These are phyloP conservation scores for Tenthredo notha DNA, from an alignment of 2,888 invertebrate genomes.

Conservation along the genomic window DNA sequence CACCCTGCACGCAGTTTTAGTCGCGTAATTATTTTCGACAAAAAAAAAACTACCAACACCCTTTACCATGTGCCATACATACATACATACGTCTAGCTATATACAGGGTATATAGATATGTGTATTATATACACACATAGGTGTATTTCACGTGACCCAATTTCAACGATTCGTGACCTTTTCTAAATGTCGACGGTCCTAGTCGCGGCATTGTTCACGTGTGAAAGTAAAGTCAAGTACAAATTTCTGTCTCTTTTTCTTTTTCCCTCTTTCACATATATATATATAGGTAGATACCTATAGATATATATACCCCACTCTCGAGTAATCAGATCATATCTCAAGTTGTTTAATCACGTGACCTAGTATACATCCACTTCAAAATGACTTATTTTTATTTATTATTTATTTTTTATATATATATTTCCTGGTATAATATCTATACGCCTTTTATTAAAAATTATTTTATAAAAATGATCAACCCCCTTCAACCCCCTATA, in stretches of 20 bases:
- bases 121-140: not conserved
- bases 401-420: no score
- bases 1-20: not conserved
- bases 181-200: constrained; percentile 24
- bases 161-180: constrained; percentile 35
- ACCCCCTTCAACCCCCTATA: no score
- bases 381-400: not conserved
- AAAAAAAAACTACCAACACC: not conserved
- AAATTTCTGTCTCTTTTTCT: not conserved
- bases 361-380: not conserved
- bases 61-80: not conserved
- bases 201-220: not conserved
- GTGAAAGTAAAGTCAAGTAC: constrained; percentile 14
- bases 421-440: no score
- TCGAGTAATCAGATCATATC: not conserved
- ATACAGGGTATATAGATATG: not conserved
- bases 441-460: no score
- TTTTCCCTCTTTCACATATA: not conserved
- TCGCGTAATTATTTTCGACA: not conserved
- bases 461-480: no score
- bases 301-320: not conserved
- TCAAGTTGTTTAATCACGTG: not conserved
- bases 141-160: constrained; percentile 21
- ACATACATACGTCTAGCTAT: not conserved
- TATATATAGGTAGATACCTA: not conserved